Conservation (phyloP, 2,888 invertebrate genomes). For the Melipona bicolor region DNA sequence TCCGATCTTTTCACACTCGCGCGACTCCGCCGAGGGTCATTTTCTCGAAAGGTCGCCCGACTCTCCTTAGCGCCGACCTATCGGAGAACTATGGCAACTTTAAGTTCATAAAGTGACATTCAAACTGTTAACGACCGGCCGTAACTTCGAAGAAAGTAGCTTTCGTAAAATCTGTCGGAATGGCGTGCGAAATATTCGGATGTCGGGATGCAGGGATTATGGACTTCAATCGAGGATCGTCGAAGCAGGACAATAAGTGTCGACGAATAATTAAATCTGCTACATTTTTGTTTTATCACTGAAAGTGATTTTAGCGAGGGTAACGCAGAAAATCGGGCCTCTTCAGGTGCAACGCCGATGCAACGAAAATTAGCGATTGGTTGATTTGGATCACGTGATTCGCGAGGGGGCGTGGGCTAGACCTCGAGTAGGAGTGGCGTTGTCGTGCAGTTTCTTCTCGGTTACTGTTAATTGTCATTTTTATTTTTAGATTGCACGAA, state of each 20-base stretch:
- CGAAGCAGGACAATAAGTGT: not conserved
- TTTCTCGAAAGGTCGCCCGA: slow-evolving; percentile 33
- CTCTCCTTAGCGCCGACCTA: slow-evolving; percentile 24
- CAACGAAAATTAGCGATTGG: no score
- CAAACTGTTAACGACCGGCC: slow-evolving; percentile 6
- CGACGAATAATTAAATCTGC: not conserved
- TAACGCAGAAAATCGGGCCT: no score
- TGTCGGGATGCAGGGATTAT: not conserved
- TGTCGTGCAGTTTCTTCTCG: no score
- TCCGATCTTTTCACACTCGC: slow-evolving; percentile 7
- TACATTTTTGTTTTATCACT: not conserved
- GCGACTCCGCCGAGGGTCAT: not conserved
- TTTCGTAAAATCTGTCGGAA: not conserved
- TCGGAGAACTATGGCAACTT: slow-evolving; percentile 4
- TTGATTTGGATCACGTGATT: no score
- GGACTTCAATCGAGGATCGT: not conserved
- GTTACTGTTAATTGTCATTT: no score
- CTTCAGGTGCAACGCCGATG: no score
- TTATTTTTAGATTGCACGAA: no score
- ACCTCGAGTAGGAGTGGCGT: no score
- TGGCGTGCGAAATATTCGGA: not conserved
- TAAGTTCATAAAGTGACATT: slow-evolving; percentile 41
- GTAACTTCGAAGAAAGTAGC: not conserved
- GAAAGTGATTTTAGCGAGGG: no score
- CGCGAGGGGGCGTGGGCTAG: no score